phyloP scores from a whole-genome alignment of 2,797 vertebrate species.

The Mormyrus proboscirostris region DNA sequence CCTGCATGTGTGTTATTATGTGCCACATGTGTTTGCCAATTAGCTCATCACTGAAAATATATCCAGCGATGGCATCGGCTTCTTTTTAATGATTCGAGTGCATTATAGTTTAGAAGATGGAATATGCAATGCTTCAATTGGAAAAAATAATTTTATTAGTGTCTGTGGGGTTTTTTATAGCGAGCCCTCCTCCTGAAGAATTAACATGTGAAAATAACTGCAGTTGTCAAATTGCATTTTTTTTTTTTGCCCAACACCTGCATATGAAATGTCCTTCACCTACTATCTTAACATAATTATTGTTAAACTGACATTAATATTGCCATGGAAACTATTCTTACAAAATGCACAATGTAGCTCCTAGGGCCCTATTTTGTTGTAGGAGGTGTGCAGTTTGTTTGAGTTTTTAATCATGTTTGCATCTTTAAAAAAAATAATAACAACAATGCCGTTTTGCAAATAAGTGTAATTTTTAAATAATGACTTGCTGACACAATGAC shows the following conservation, averaged over 20 bases:
- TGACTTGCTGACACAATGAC: neutral
- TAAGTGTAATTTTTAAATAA: slow-evolving; percentile 1
- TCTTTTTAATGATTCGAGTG: neutral
- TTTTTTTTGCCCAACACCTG: slow-evolving; percentile 46
- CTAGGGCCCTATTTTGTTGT: slow-evolving; percentile 12
- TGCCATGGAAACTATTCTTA: slow-evolving; percentile 63
- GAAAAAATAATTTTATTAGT: neutral
- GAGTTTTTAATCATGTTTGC: slow-evolving; percentile 20
- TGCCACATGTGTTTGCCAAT: neutral
- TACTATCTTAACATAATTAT: slow-evolving; percentile 57
- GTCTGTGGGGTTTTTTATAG: neutral
- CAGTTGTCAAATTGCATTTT: slow-evolving; percentile 56
- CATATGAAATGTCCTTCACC: slow-evolving; percentile 52
- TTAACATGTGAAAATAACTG: slow-evolving; percentile 60
- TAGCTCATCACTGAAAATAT: neutral
- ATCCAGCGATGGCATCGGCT: neutral
- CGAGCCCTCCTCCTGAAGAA: slow-evolving; percentile 49
- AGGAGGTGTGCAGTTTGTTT: slow-evolving; percentile 18
- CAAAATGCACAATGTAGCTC: slow-evolving; percentile 17
- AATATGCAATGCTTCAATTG: neutral
- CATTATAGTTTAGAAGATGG: neutral
- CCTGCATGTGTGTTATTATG: neutral
- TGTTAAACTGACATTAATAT: slow-evolving; percentile 61
- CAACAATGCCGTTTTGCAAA: neutral
- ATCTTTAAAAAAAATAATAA: neutral